Base-by-base conservation (phyloP, 2,888 invertebrate species). In the Deladenus siricidicola region DNA sequence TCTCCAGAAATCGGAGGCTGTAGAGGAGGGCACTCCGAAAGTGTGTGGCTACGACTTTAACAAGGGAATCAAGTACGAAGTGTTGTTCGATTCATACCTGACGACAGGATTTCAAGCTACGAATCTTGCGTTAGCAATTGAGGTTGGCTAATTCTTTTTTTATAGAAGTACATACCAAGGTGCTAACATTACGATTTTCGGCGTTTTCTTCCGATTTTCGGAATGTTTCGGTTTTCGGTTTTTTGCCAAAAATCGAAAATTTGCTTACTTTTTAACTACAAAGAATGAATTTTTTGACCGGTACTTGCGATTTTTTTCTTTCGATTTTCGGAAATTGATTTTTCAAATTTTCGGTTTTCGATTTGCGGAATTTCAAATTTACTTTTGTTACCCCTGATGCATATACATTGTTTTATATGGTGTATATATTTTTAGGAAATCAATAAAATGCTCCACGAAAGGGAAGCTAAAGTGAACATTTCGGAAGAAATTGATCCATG, bases 91-190 rank as follows among this genome's bases (percentile, higher is more conserved):
- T 67, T 86, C 87, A 29, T 98, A 88, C 80, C 80, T 84, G 30
- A 83, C 84, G 59, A 88, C 88, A 23, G 98, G 98, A n/a, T 96
- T 98, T 81, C 98, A 98, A 84, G 93, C 96, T 0, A 92, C 93
- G 0, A 91, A 88, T 83, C 88, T 96, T 79, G 93, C 90, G 0
- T 82, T 86, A 74, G 91, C 93, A 0, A 86, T 96, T 0, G 83
- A 86, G 55, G 93, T 94, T 84, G 87, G 94, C 64, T 88, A 24
- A 23, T 24, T 10, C 4, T 45, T 48, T 39, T 24, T 28, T n/a
- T 29, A 3, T 21, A 43, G 21, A 29, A 62, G n/a, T n/a, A n/a
- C n/a, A n/a, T n/a, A n/a, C n/a, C n/a, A 26, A 58, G 23, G 47
- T 39, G 60, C 21, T 3, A 61, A 54, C 10, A 21, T 8, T 56